Evolutionary conservation across 1,140 invertebrate species (phyloP), one percentile per base, ranked within the genome.

Genomic region (Atta colombica): DNA sequence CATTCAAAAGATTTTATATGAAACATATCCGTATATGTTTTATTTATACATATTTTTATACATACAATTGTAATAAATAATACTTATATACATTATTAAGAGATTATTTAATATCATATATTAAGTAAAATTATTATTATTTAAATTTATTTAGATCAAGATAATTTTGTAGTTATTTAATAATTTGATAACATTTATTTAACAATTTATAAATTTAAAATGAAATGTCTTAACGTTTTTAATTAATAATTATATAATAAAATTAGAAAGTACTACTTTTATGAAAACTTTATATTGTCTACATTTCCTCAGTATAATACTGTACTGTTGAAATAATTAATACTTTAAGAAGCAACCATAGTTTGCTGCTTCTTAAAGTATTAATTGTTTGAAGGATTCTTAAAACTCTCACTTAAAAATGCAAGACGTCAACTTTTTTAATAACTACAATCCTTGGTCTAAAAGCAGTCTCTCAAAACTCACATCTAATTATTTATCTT

Each of bases 401-500:
- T 68, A 35, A 68, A 31, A 45, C 21, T 81, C 21, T 69, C 12
- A 3, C 14, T 35, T 69, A 35, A 51, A 74, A 63, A 49, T 51
- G 55, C 69, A 61, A 74, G n/a, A 84, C 39, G n/a, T 49, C 12
- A 74, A 84, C 68, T 84, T 84, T 75, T 84, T 84, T 75, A 84
- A 75, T 84, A 75, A 84, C n/a, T n/a, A n/a, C 53, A 16, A 49
- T 35, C 10, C 21, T 49, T 5, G 21, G 49, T 82, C 35, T 45
- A 35, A 75, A 75, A 75, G 58, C 58, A 25, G 71, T 84, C 58
- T 61, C 55, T 74, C 25, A 51, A 75, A 84, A 25, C 39, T 74
- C 3, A 49, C 69, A 12, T 74, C 68, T 84, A 84, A 84, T 84
- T 84, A 84, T 84, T 84, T 75, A 80, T 80, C 49, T 80, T 80